phyloP scores from a whole-genome alignment of 2,113 vertebrate genomes.

The Plotosus lineatus region DNA sequence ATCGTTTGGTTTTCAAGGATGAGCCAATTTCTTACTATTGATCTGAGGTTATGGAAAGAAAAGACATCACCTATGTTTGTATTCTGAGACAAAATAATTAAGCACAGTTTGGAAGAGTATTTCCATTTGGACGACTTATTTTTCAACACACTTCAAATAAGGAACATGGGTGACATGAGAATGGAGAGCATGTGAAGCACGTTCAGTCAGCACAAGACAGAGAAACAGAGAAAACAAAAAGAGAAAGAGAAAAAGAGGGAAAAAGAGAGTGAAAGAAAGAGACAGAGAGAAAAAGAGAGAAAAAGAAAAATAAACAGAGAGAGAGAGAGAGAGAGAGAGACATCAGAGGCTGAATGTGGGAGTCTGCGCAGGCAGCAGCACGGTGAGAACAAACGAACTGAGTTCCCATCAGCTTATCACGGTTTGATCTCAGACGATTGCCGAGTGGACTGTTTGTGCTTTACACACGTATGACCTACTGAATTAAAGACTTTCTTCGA shows the following conservation, averaged over 20 bases:
- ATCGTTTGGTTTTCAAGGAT: not conserved
- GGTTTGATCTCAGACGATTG: not conserved
- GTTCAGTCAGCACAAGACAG: slow-evolving; percentile 4
- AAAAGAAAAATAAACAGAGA: too few species aligned
- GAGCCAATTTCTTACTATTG: slow-evolving; percentile 30
- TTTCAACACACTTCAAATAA: not conserved
- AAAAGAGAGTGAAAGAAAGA: too few species aligned
- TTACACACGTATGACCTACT: not conserved
- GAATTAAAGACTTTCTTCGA: not conserved
- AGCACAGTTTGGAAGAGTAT: not conserved
- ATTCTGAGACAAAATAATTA: not conserved
- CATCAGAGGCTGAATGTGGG: slow-evolving; percentile 22
- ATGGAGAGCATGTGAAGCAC: not conserved
- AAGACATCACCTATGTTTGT: not conserved
- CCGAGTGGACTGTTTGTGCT: not conserved
- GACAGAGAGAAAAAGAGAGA: too few species aligned
- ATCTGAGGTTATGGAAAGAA: not conserved
- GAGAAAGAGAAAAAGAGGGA: too few species aligned
- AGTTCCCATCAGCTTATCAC: slow-evolving; percentile 24
- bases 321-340: too few species aligned
- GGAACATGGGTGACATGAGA: not conserved
- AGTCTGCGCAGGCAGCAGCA: slow-evolving; percentile 9
- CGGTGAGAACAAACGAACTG: slow-evolving; percentile 20
- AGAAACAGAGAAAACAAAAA: too few species aligned
- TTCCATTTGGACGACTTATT: too few species aligned